Evolutionary conservation across 1,140 invertebrate genomes (phyloP).

Genomic region (Lucilia cuprina): DNA sequence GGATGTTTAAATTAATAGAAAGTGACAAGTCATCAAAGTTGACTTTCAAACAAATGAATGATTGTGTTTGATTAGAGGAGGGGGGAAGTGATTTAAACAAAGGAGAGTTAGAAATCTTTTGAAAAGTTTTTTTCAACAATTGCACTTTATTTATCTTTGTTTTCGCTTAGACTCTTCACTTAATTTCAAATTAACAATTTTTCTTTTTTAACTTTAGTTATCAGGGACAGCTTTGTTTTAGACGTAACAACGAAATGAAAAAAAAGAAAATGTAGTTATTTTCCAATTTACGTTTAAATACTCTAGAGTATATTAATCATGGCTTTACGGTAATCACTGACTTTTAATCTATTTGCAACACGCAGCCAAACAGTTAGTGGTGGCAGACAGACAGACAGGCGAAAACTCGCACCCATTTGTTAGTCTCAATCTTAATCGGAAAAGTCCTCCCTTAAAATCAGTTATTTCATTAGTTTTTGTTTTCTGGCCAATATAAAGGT

Average conservation of each 20-base stretch:
- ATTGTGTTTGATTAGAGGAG: too few relatives aligned
- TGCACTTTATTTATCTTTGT: neutral
- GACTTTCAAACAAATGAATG: neutral
- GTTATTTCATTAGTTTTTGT: neutral
- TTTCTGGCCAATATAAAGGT: neutral
- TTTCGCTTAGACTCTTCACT: neutral
- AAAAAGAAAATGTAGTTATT: constrained; percentile 20
- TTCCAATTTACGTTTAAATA: constrained; percentile 34
- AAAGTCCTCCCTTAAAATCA: constrained; percentile 7
- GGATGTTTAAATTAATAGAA: neutral
- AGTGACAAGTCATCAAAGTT: constrained; percentile 5
- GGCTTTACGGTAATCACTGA: constrained; percentile 32
- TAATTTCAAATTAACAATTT: constrained; percentile 5
- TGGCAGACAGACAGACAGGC: too few relatives aligned
- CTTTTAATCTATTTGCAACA: constrained; percentile 23
- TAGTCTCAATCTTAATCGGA: neutral
- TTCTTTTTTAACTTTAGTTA: neutral
- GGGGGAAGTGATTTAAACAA: too few relatives aligned
- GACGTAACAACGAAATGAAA: neutral
- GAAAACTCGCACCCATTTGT: neutral
- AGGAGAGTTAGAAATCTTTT: too few relatives aligned
- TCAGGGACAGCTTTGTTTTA: neutral
- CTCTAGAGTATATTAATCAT: constrained; percentile 29
- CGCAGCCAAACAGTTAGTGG: neutral
- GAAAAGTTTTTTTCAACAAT: too few relatives aligned